These are phyloP conservation scores for Rhynchotus rufescens DNA, from an alignment of 2,797 vertebrate genomes.

Conservation along the genomic window DNA sequence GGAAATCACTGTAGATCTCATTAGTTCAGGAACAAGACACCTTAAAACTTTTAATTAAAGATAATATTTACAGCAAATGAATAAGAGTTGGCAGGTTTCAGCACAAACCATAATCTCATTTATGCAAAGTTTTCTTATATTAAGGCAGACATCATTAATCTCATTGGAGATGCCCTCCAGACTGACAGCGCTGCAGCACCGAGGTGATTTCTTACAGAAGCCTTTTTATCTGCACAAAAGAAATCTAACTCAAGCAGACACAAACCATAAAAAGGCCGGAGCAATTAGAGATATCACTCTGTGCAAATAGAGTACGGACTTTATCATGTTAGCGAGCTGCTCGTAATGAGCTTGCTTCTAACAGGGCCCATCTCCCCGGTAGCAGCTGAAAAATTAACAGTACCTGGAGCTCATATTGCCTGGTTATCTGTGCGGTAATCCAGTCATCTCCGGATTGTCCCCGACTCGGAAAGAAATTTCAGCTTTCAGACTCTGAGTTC, in stretches of 20 bases:
- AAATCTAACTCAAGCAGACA: constrained; percentile 74
- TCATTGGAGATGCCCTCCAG: constrained; percentile 78
- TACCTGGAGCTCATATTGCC: neutral
- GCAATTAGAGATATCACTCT: constrained; percentile 76
- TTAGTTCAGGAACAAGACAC: constrained; percentile 81
- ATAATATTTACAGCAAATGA: constrained; percentile 85
- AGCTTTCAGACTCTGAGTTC: neutral
- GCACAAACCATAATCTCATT: constrained; percentile 78
- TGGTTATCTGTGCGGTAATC: neutral
- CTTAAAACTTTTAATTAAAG: constrained; percentile 87
- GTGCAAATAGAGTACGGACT: constrained; percentile 50
- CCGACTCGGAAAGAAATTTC: neutral
- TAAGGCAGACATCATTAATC: constrained; percentile 81
- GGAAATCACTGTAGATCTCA: constrained; percentile 84
- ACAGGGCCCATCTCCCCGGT: constrained; percentile 10
- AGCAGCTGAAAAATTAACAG: neutral
- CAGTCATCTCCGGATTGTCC: neutral
- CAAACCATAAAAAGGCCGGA: constrained; percentile 63
- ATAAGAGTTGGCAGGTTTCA: constrained; percentile 82
- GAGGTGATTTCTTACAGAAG: constrained; percentile 66
- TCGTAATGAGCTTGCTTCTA: constrained; percentile 69
- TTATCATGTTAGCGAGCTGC: constrained; percentile 33
- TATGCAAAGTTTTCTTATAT: constrained; percentile 77
- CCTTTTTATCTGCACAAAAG: constrained; percentile 80
- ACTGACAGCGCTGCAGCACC: constrained; percentile 68